Conservation (phyloP, 2,113 vertebrate species). For the Pterocles orientalis region DNA sequence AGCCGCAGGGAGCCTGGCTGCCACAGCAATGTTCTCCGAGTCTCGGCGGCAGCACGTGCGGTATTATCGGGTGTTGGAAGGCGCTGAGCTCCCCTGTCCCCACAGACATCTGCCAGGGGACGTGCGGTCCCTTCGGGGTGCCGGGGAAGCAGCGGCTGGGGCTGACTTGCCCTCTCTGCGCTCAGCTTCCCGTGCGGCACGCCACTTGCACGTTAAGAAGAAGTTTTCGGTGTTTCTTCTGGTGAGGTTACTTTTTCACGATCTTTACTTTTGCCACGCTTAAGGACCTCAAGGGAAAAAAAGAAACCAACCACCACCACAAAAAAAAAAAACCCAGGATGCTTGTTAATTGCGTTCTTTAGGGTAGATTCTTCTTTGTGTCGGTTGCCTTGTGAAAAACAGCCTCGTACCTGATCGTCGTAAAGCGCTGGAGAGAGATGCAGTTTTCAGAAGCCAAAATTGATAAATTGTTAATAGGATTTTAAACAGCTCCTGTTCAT, state of each 20-base stretch:
- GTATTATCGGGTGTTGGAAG: neutral
- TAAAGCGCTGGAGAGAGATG: neutral
- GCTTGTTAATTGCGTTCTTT: neutral
- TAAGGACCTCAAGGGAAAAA: neutral
- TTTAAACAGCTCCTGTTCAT: neutral
- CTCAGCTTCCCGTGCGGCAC: neutral
- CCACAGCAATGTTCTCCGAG: neutral
- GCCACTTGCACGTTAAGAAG: neutral
- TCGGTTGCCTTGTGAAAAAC: neutral
- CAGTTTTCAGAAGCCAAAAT: neutral
- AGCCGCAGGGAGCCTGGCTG: neutral
- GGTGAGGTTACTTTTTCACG: neutral
- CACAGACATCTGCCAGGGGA: neutral
- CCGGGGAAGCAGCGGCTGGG: neutral
- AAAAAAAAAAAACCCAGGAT: neutral
- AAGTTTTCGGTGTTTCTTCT: neutral
- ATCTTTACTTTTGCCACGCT: neutral
- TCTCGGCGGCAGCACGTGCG: neutral
- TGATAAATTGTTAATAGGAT: neutral
- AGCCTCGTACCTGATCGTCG: neutral
- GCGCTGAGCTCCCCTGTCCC: neutral
- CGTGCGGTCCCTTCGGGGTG: rapidly evolving
- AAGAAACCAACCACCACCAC: neutral
- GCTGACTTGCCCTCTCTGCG: neutral
- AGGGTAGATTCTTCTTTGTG: neutral